Evolutionary conservation across 2,797 vertebrate genomes (phyloP), one percentile per base, ranked within the genome.

Genomic region (Ptychadena robeensis): DNA sequence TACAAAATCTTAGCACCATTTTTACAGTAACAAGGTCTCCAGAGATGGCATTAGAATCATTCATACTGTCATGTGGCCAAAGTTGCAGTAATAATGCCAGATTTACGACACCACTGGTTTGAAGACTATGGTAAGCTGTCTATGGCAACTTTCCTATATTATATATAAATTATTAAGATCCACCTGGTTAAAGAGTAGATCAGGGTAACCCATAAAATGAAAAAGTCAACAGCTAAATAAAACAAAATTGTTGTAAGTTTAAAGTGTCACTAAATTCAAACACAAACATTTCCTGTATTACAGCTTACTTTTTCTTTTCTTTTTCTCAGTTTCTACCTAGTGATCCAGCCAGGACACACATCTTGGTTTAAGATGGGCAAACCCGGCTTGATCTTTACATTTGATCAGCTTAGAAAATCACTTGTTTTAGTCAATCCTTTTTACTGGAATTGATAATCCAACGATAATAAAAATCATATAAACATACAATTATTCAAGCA

Each of bases 11-110:
- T 63, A 61, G 63, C 28, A 15, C 30, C 69, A 53, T 15, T 80
- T 70, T 75, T 37, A 84, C 76, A 32, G 40, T 84, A 84, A 85
- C 75, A 80, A 85, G 77, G 57, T 75, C 82, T 75, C 82, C 18
- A 14, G 82, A 80, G 82, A 85, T 44, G 32, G 18, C 22, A 61
- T 73, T 74, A 70, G 71, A 80, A 72, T 35, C 15, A 15, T 70
- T 64, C 66, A 65, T 25, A 71, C 59, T 38, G 53, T 75, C 37
- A 82, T 27, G 31, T 66, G 69, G 73, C 22, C 31, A 53, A 35
- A 71, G 35, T 65, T 48, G 30, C 69, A 44, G 35, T 34, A 35
- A 18, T 70, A 37, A 73, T 14, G 12, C 48, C 30, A 31, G 35
- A 79, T 75, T 74, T 37, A 67, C 22, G 31, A 30, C 32, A 38